phyloP scores from a whole-genome alignment of 2,113 vertebrate species.

The Psilopsiagon aurifrons region DNA sequence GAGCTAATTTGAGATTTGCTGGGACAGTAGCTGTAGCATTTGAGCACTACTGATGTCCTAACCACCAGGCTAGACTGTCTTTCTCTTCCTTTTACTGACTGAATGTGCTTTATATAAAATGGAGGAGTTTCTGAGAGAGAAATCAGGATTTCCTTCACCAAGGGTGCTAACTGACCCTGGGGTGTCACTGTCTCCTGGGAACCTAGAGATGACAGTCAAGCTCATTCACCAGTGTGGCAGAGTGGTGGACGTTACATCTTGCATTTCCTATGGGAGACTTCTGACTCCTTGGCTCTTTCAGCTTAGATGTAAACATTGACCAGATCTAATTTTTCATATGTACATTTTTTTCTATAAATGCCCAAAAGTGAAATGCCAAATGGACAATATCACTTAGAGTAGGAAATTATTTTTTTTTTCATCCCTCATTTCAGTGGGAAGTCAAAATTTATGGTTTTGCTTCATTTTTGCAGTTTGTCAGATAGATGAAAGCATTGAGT shows the following conservation, averaged over 20 bases:
- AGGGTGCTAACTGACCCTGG: neutral
- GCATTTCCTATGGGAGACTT: neutral
- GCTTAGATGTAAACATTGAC: neutral
- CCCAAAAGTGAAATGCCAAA: neutral
- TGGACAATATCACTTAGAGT: neutral
- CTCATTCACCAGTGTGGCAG: rapidly evolving
- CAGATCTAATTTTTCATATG: neutral
- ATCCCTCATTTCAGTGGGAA: neutral
- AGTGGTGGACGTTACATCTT: neutral
- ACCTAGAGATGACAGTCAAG: neutral
- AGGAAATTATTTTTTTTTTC: neutral
- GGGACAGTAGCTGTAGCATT: neutral
- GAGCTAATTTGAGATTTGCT: neutral
- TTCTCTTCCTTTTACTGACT: neutral
- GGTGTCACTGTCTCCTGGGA: neutral
- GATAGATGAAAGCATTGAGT: neutral
- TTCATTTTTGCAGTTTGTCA: neutral
- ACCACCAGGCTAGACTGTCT: neutral
- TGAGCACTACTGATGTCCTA: neutral
- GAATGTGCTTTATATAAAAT: neutral
- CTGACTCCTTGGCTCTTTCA: neutral
- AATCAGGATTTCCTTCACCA: neutral
- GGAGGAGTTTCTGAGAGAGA: neutral
- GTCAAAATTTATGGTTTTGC: neutral
- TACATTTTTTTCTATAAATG: neutral